phyloP scores from a whole-genome alignment of 2,888 invertebrate species.

The Dasypolia templi region DNA sequence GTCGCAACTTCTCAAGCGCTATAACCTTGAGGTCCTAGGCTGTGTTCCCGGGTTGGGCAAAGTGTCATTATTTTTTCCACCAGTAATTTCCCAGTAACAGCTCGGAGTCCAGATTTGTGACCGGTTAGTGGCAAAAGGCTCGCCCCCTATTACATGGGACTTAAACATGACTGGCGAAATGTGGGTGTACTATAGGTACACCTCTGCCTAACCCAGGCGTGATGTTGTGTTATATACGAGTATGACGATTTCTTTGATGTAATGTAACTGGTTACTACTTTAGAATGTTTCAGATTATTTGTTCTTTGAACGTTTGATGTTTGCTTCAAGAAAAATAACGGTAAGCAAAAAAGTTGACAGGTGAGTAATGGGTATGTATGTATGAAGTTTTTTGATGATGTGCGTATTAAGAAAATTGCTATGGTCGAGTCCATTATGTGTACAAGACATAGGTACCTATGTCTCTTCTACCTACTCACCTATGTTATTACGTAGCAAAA shows the following conservation, averaged over 20 bases:
- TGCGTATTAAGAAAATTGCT: slow-evolving; percentile 31
- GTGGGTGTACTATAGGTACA: too few relatives aligned
- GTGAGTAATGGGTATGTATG: slow-evolving; percentile 18
- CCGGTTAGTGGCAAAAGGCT: too few relatives aligned
- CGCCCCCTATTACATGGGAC: too few relatives aligned
- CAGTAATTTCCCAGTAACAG: too few relatives aligned
- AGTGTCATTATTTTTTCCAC: too few relatives aligned
- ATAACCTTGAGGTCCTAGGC: too few relatives aligned
- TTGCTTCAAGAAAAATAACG: slow-evolving; percentile 19
- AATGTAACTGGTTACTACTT: slow-evolving; percentile 18
- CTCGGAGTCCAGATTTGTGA: too few relatives aligned
- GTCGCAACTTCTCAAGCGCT: too few relatives aligned
- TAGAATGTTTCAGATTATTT: slow-evolving; percentile 29
- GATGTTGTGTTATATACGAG: too few relatives aligned
- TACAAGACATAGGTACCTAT: background rate
- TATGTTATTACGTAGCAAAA: slow-evolving; percentile 1
- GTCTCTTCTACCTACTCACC: background rate
- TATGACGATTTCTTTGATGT: slow-evolving; percentile 4
- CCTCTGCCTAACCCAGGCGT: too few relatives aligned
- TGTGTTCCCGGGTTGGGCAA: too few relatives aligned
- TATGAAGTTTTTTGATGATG: slow-evolving; percentile 22
- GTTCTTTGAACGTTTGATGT: slow-evolving; percentile 22
- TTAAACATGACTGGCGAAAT: too few relatives aligned
- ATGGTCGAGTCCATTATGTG: slow-evolving; percentile 15
- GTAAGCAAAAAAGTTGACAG: slow-evolving; percentile 35